Conservation (phyloP, 2,113 vertebrate species). For the Calyptommatus sinebrachiatus region DNA sequence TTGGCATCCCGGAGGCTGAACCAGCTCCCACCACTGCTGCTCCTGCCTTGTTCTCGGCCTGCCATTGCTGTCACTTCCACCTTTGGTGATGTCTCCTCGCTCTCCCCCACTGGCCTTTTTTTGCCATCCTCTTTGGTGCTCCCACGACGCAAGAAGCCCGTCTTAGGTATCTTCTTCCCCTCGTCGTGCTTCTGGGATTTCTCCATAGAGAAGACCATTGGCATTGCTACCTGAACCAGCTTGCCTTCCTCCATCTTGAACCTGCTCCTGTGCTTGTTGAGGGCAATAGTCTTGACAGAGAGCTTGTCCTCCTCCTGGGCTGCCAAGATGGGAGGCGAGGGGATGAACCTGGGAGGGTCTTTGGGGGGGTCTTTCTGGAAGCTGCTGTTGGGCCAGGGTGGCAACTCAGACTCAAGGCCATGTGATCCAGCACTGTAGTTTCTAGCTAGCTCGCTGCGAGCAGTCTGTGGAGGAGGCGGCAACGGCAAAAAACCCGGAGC, state of each 20-base stretch:
- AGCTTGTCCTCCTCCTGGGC: constrained; percentile 68
- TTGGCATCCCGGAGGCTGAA: constrained; percentile 84
- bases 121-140: constrained; percentile 63
- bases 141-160: constrained; percentile 77
- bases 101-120: constrained; percentile 62
- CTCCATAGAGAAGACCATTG: constrained; percentile 60
- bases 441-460: constrained; percentile 61
- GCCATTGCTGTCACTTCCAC: not conserved
- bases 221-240: constrained; percentile 52
- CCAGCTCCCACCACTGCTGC: constrained; percentile 65
- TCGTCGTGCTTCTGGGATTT: constrained; percentile 58
- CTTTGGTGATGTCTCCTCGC: constrained; percentile 44
- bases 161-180: constrained; percentile 71
- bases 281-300: constrained; percentile 73
- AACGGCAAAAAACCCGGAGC: constrained; percentile 26
- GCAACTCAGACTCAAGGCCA: not conserved
- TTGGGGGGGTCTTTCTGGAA: constrained; percentile 72
- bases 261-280: constrained; percentile 70
- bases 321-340: constrained; percentile 46
- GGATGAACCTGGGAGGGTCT: constrained; percentile 54
- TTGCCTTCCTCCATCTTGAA: constrained; percentile 58
- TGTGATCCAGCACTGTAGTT: constrained; percentile 60
- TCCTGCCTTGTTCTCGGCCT: constrained; percentile 1
- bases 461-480: constrained; percentile 67
- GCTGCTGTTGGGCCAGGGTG: constrained; percentile 17